Percentiles rank a stretch among this genome's conserved stretches.
Conservation (phyloP, 2,888 invertebrate species). For the Nudaria mundana region DNA sequence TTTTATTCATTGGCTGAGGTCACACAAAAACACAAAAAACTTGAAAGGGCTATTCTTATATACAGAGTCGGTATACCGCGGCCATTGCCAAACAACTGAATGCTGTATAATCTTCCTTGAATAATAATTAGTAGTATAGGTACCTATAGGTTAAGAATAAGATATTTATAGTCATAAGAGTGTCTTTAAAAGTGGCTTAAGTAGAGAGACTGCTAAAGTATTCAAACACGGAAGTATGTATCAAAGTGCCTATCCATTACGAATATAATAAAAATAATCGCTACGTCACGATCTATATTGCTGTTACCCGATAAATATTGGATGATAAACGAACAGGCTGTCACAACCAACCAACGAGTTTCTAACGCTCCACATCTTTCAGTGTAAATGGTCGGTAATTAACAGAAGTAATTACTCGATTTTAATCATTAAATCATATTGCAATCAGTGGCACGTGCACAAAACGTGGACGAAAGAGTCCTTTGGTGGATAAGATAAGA, state of each 20-base stretch:
- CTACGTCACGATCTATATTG: neutral
- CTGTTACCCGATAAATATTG: neutral
- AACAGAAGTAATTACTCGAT: neutral
- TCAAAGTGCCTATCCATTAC: too few relatives aligned
- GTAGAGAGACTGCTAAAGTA: too few relatives aligned
- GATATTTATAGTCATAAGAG: too few relatives aligned
- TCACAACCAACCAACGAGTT: neutral
- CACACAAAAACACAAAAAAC: conserved; percentile 40
- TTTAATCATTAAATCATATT: conserved; percentile 3
- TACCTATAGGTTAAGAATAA: too few relatives aligned
- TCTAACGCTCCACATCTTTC: conserved; percentile 2
- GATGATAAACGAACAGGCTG: conserved; percentile 5
- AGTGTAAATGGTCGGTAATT: neutral
- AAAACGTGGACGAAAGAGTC: too few relatives aligned
- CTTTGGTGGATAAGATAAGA: too few relatives aligned
- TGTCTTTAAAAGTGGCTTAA: too few relatives aligned
- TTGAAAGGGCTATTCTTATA: conserved; percentile 5
- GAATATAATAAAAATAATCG: neutral
- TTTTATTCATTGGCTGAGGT: conserved; percentile 45
- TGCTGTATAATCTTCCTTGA: too few relatives aligned
- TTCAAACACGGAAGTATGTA: too few relatives aligned
- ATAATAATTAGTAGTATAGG: too few relatives aligned
- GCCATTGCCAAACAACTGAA: too few relatives aligned
- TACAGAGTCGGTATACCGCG: neutral
- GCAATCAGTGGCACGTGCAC: neutral